Percentiles rank a stretch among this genome's conserved stretches.
phyloP scores from a whole-genome alignment of 1,140 invertebrate genomes.

The Bombus affinis region DNA sequence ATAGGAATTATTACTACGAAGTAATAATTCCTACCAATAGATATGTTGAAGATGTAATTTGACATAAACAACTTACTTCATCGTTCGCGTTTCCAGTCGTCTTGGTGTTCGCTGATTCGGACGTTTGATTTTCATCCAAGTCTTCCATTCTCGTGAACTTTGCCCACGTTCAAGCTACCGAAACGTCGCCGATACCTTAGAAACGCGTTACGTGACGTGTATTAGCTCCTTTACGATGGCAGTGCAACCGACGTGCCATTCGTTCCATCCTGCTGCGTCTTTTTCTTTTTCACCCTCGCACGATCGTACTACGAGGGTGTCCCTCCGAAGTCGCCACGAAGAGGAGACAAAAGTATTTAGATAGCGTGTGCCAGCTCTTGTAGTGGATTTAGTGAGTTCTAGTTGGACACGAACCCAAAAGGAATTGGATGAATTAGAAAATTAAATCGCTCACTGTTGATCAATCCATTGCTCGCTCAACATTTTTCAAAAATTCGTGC shows the following conservation, averaged over 20 bases:
- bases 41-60: not conserved
- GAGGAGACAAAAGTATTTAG: slow-evolving; percentile 24
- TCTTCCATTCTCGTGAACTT: slow-evolving; percentile 64
- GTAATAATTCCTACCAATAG: too few species aligned
- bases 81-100: slow-evolving; percentile 8
- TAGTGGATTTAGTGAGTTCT: slow-evolving; percentile 14
- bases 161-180: slow-evolving; percentile 49
- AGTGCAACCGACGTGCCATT: slow-evolving; percentile 39
- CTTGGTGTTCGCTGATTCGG: not conserved
- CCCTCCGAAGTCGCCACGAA: slow-evolving; percentile 2
- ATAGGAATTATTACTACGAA: not conserved
- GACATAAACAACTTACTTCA: slow-evolving; percentile 46
- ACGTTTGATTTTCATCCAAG: slow-evolving; percentile 27
- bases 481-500: not conserved
- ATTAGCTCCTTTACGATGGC: slow-evolving; percentile 63
- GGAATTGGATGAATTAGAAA: not conserved
- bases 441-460: not conserved
- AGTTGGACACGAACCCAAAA: slow-evolving; percentile 43
- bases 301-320: slow-evolving; percentile 23
- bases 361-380: slow-evolving; percentile 34
- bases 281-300: slow-evolving; percentile 13
- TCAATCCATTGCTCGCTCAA: slow-evolving; percentile 18
- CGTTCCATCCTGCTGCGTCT: slow-evolving; percentile 53
- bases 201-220: slow-evolving; percentile 72
- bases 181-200: slow-evolving; percentile 72